A percentile compares a stretch with the other conserved stretches of the same genome.
Evolutionary conservation across 2,888 invertebrate genomes (phyloP).

Genomic region (Eupithecia insigniata): DNA sequence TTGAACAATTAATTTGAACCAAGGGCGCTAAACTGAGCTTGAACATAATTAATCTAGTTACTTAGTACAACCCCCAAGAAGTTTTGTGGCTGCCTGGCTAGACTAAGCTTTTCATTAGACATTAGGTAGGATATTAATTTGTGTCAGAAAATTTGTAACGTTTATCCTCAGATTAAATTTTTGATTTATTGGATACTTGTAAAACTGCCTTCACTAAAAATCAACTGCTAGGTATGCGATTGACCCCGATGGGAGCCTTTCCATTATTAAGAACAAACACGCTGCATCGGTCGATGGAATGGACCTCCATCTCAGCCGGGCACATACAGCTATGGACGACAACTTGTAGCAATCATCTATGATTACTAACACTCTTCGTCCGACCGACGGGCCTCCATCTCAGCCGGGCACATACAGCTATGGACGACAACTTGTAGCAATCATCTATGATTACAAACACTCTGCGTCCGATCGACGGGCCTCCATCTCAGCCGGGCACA

Average conservation of each 20-base stretch:
- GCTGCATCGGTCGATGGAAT: too few relatives aligned
- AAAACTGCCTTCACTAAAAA: background rate
- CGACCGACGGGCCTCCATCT: too few relatives aligned
- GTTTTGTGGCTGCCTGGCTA: background rate
- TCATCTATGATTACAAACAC: too few relatives aligned
- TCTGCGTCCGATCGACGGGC: too few relatives aligned
- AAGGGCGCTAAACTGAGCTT: background rate
- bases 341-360: too few relatives aligned
- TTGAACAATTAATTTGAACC: background rate
- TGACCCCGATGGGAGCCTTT: slow-evolving; percentile 22
- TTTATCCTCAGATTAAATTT: background rate
- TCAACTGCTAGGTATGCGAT: slow-evolving; percentile 25
- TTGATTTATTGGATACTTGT: background rate
- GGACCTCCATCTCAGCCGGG: too few relatives aligned
- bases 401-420: too few relatives aligned
- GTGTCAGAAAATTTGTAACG: background rate
- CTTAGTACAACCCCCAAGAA: background rate
- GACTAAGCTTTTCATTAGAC: slow-evolving; percentile 1
- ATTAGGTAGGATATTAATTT: background rate
- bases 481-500: too few relatives aligned
- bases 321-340: too few relatives aligned
- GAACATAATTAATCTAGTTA: background rate
- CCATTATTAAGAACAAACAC: slow-evolving; percentile 35
- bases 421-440: too few relatives aligned
- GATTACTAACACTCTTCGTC: too few relatives aligned